phyloP scores from a whole-genome alignment of 2,797 vertebrate genomes.

The Argentina silus region DNA sequence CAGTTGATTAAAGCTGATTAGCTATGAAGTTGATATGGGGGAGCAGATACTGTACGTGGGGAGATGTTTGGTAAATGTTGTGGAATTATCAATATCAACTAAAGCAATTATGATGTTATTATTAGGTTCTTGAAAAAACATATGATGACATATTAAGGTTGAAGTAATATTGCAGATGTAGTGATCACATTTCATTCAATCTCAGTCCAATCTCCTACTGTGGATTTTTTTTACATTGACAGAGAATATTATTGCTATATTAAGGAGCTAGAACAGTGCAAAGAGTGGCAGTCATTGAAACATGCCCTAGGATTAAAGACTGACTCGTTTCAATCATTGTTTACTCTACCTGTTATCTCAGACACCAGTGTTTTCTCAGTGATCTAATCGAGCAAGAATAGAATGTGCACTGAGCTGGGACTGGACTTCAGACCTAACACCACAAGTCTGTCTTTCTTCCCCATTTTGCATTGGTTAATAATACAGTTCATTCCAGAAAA shows the following conservation, averaged over 20 bases:
- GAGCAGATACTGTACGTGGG: neutral
- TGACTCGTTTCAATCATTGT: slow-evolving; percentile 53
- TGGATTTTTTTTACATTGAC: too few species aligned
- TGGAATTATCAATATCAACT: too few species aligned
- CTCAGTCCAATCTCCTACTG: too few species aligned
- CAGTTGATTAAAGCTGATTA: slow-evolving; percentile 18
- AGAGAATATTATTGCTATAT: too few species aligned
- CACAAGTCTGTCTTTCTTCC: slow-evolving; percentile 24
- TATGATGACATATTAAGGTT: too few species aligned
- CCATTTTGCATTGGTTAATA: slow-evolving; percentile 8
- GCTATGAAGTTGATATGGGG: slow-evolving; percentile 10
- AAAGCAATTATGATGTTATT: too few species aligned
- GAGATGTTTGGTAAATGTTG: neutral
- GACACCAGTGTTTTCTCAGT: slow-evolving; percentile 52
- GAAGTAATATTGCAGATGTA: too few species aligned
- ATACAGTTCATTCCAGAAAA: too few species aligned
- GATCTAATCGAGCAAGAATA: slow-evolving; percentile 63
- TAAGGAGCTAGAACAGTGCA: neutral
- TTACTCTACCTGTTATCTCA: slow-evolving; percentile 70
- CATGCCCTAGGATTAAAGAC: neutral
- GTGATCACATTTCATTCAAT: too few species aligned
- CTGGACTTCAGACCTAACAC: slow-evolving; percentile 46
- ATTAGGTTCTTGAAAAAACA: too few species aligned
- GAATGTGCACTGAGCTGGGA: slow-evolving; percentile 40
- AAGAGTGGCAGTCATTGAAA: neutral